Percentiles rank a stretch among this genome's conserved stretches.
Evolutionary conservation across 2,797 vertebrate species (phyloP).

Genomic region (Champsocephalus esox): DNA sequence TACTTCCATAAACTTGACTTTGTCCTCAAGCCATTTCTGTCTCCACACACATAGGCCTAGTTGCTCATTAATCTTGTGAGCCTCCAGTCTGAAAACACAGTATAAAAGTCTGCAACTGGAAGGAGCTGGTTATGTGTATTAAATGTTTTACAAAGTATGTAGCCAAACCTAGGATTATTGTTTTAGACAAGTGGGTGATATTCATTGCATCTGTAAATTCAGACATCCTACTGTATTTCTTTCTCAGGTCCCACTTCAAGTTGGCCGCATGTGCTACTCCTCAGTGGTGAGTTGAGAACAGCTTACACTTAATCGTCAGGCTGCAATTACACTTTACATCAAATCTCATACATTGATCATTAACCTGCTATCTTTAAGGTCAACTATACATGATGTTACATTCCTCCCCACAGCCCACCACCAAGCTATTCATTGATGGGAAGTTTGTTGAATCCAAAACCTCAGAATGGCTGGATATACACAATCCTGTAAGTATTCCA

Average conservation of each 20-base stretch:
- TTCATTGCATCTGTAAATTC: constrained; percentile 10
- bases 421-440: constrained; percentile 96
- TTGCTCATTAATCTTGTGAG: constrained; percentile 57
- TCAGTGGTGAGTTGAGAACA: constrained; percentile 84
- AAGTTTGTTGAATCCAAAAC: constrained; percentile 96
- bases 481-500: constrained; percentile 92
- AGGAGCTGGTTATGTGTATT: neutral
- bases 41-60: constrained; percentile 5
- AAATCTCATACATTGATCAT: neutral
- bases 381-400: constrained; percentile 1
- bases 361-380: neutral
- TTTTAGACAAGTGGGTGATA: neutral
- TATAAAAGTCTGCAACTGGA: constrained; percentile 22
- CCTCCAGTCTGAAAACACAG: constrained; percentile 17
- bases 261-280: constrained; percentile 79
- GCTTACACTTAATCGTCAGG: neutral
- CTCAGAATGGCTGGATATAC: constrained; percentile 94
- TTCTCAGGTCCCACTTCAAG: constrained; percentile 80
- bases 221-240: constrained; percentile 22
- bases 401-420: constrained; percentile 86
- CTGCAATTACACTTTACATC: neutral
- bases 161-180: neutral
- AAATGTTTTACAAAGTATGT: neutral
- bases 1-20: constrained; percentile 50
- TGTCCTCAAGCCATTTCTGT: constrained; percentile 31